Conservation (phyloP, 1,140 invertebrate genomes). For the Subanguina moxae region DNA sequence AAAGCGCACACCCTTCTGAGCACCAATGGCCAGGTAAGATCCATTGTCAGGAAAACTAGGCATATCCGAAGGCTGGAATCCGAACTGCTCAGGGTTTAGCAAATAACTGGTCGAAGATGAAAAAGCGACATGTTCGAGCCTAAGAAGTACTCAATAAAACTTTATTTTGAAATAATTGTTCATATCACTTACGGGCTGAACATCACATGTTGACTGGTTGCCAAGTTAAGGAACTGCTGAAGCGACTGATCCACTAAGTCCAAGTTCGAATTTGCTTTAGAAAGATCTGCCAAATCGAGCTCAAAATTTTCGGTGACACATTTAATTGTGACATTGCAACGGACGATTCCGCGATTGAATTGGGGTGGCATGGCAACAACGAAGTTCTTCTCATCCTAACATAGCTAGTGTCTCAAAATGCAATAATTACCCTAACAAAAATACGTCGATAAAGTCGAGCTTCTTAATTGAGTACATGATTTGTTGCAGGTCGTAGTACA, state of each 20-base stretch:
- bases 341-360: not conserved
- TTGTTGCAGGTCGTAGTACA: constrained; percentile 21
- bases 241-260: constrained; percentile 1
- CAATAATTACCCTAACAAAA: not conserved
- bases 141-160: not conserved
- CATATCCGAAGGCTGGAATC: constrained; percentile 6
- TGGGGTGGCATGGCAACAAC: not conserved
- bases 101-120: constrained; percentile 12
- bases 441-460: not conserved
- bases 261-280: not conserved
- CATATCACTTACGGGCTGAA: constrained; percentile 20
- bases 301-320: not conserved
- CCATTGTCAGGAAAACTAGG: constrained; percentile 20
- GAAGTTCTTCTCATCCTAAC: not conserved
- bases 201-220: constrained; percentile 23
- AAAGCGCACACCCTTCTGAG: constrained; percentile 18
- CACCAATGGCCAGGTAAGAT: constrained; percentile 25
- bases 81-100: constrained; percentile 10
- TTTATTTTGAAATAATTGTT: not conserved
- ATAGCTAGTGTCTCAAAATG: not conserved
- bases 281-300: constrained; percentile 15
- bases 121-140: constrained; percentile 9
- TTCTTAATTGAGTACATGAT: constrained; percentile 10
- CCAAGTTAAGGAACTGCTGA: constrained; percentile 25
- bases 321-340: not conserved